These are phyloP conservation scores for Pteropus alecto DNA, from an alignment of 2,113 vertebrate species.

Conservation along the genomic window DNA sequence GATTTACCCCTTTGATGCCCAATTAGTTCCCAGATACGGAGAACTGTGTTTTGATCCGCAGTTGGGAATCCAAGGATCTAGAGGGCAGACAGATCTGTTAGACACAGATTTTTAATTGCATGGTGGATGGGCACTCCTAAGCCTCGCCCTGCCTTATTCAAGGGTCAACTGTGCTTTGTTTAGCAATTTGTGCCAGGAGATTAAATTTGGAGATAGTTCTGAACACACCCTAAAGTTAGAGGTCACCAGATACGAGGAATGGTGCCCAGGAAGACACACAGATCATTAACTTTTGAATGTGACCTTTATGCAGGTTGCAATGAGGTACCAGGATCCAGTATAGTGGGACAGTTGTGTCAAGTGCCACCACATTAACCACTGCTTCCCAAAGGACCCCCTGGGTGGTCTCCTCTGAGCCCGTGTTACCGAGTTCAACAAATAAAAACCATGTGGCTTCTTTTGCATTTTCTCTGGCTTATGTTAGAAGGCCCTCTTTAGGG, in stretches of 20 bases:
- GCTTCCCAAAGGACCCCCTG: not conserved
- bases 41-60: not conserved
- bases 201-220: not conserved
- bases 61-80: not conserved
- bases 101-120: not conserved
- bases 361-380: not conserved
- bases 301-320: slow-evolving; percentile 3
- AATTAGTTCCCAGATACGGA: not conserved
- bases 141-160: not conserved
- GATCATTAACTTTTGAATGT: not conserved
- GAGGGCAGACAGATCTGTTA: not conserved
- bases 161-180: not conserved
- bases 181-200: not conserved
- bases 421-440: not conserved
- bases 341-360: not conserved
- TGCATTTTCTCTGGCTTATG: not conserved
- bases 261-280: not conserved
- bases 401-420: not conserved
- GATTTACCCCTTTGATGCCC: not conserved
- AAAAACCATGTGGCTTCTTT: not conserved
- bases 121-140: not conserved
- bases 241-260: not conserved
- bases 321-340: not conserved
- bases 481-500: not conserved
- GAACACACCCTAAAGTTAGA: not conserved